phyloP scores from a whole-genome alignment of 2,888 invertebrate genomes.

The Hanleya hanleyi region DNA sequence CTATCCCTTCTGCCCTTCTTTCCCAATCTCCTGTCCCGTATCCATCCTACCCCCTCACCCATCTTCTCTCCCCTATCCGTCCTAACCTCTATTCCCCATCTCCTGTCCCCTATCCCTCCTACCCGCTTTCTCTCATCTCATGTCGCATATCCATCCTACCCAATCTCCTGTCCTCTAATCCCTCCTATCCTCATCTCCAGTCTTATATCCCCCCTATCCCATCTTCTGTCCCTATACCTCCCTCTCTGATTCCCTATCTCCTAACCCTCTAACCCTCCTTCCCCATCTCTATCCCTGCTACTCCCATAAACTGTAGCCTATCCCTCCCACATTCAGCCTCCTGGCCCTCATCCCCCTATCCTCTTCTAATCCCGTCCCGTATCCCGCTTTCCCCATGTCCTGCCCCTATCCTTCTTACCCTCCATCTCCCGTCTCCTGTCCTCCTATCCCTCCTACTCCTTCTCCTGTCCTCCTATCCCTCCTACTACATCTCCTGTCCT shows the following conservation, averaged over 20 bases:
- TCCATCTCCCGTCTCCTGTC: neutral
- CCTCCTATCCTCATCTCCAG: neutral
- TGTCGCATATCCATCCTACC: neutral
- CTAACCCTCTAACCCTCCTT: no score
- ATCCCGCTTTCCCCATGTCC: no score
- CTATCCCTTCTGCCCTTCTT: neutral
- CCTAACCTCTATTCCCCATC: neutral
- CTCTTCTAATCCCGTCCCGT: neutral
- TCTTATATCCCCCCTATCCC: no score
- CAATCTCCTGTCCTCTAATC: neutral
- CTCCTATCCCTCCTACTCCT: neutral
- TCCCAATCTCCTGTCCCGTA: neutral
- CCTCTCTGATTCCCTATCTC: neutral
- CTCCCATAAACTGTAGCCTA: neutral
- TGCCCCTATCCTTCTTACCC: neutral
- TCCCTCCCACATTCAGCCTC: neutral
- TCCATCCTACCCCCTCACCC: neutral
- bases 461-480: neutral
- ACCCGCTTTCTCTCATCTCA: neutral
- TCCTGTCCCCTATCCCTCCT: neutral
- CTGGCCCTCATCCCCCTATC: neutral
- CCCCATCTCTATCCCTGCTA: neutral
- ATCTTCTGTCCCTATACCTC: neutral
- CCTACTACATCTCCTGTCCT: neutral
- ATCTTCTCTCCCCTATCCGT: neutral